Evolutionary conservation across 1,140 invertebrate genomes (phyloP), one percentile per base, ranked within the genome.

Genomic region (Pissodes strobi): DNA sequence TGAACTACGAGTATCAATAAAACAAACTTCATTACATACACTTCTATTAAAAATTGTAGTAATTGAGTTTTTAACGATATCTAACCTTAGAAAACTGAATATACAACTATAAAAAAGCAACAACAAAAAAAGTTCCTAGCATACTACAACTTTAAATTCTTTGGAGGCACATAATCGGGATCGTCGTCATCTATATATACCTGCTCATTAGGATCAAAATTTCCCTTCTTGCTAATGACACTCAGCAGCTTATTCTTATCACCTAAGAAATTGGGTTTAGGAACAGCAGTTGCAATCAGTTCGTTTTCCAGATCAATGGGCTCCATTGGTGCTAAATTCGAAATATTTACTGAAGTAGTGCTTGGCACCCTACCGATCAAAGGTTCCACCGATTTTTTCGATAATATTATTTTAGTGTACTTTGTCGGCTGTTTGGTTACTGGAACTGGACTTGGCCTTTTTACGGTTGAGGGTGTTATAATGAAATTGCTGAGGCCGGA

Each of bases 371-470:
- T 25, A 5, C 1, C 46, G 5, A 48, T 17, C 2, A 57, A 15
- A 5, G 38, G 15, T 48, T 68, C 69, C 55, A 64, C 55, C 19
- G 66, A 30, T 65, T 78, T 78, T 53, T 82, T 84, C 1, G 82
- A 79, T 23, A 84, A 62, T 67, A 84, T 83, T 37, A 84, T 84
- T 69, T 84, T 83, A 0, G 82, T 82, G 53, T 81, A 84, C 57
- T 84, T 84, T 1, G 81, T 59, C 18, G 74, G 74, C 3, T 74
- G 62, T 53, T 69, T 66, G 5, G 22, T 25, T 3, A 65, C 23
- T 6, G 25, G 19, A 13, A 55, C 45, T 38, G 62, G 23, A 39
- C 17, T 63, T 34, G 76, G 70, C 43, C 69, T 62, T 27, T 60
- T 63, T 57, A 51, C 58, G 15, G 62, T 63, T 19, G 15, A 72